Evolutionary conservation across 1,140 invertebrate genomes (phyloP), one percentile per base, ranked within the genome.

Genomic region (Lycorma delicatula): DNA sequence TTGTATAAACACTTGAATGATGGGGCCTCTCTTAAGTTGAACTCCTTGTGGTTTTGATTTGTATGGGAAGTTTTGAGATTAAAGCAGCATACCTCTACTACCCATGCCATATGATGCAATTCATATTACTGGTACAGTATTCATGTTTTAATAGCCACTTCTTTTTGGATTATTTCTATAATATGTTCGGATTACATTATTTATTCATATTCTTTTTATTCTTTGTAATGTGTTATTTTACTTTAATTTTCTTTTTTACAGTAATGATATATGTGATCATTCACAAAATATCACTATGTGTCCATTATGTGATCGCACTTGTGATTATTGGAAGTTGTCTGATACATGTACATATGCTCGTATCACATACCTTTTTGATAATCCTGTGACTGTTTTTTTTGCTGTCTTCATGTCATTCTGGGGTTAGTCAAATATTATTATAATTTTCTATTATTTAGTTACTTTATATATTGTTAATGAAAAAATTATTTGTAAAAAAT

Each of bases 361-460:
- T 64, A 77, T 93, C 12, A 93, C 93, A 0, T 96, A 97, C 68
- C 76, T 98, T 26, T 95, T 99, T 70, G 96, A 99, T 68, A 98
- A 99, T 76, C 79, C 86, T 3, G 88, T 86, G 9, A 98, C 94
- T 0, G 86, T 98, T 1, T 82, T 92, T 68, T 98, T 97, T 74
- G 89, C 96, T 28, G 82, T 93, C 38, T 91, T 98, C 67, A 98
- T 98, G 93, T 94, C 93, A 29, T 84, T 99, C 69, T 98, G 93
- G 91, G 89, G 89, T 81, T 78, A 81, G 73, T 22, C 3, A 44
- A 22, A 44, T 34, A 9, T 7, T 44, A 9, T 44, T 18, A 1
- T 44, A 16, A 41, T 11, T 44, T 34, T 9, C n/a, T 9, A n/a
- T 34, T 34, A n/a, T 34, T 34, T 34, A n/a, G n/a, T 34, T n/a